Evolutionary conservation across 2,888 invertebrate species (phyloP).

Genomic region (Melolontha melolontha): DNA sequence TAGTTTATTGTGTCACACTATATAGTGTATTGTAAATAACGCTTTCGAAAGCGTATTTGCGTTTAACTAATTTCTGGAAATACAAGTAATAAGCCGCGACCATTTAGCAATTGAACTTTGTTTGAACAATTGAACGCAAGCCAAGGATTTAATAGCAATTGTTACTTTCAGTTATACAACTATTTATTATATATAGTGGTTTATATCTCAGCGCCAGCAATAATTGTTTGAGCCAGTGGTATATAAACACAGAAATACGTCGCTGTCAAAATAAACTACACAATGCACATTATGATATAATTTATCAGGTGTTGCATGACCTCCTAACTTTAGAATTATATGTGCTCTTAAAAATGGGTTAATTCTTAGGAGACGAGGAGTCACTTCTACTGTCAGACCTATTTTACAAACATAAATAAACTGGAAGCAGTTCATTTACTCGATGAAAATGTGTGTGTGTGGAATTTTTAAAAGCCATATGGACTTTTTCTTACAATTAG

Average conservation of each 20-base stretch:
- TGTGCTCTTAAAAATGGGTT: constrained; percentile 34
- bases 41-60: constrained; percentile 3
- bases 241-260: constrained; percentile 11
- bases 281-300: constrained; percentile 22
- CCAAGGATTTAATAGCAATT: constrained; percentile 46
- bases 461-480: no score
- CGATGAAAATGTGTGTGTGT: no score
- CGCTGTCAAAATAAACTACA: constrained; percentile 26
- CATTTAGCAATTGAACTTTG: constrained; percentile 46
- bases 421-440: neutral
- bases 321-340: constrained; percentile 21
- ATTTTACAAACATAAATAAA: constrained; percentile 7
- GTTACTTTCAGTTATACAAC: constrained; percentile 12
- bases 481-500: no score
- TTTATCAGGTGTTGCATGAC: constrained; percentile 26
- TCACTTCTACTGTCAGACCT: constrained; percentile 1
- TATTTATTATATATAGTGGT: constrained; percentile 8
- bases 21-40: constrained; percentile 1
- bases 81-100: constrained; percentile 12
- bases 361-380: constrained; percentile 7
- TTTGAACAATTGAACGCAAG: constrained; percentile 47
- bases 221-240: constrained; percentile 13
- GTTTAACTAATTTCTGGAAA: constrained; percentile 7
- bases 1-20: constrained; percentile 3
- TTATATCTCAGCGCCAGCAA: constrained; percentile 4